Evolutionary conservation across 2,888 invertebrate genomes (phyloP).

Genomic region (Drosophila birchii): DNA sequence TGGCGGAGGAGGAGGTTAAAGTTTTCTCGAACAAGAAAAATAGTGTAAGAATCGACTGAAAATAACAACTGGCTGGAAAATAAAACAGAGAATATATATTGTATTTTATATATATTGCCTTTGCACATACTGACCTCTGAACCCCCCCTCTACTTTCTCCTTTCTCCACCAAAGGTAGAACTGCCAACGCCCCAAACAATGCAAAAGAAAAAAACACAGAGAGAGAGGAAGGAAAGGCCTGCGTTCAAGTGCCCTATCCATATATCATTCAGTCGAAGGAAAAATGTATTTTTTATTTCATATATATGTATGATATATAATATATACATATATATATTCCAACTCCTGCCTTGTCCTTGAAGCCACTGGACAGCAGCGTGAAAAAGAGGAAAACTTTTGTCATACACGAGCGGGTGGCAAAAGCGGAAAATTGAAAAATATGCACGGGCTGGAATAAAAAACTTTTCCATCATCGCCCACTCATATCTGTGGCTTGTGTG

Average conservation of each 20-base stretch:
- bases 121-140: conserved; percentile 3
- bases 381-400: conserved; percentile 67
- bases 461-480: conserved; percentile 60
- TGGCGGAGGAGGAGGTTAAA: conserved; percentile 15
- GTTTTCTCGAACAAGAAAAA: conserved; percentile 30
- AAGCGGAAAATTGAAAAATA: conserved; percentile 72
- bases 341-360: conserved; percentile 66
- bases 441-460: conserved; percentile 59
- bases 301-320: not conserved
- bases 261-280: conserved; percentile 39
- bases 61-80: conserved; percentile 45
- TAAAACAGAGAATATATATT: conserved; percentile 46
- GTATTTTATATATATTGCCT: conserved; percentile 45
- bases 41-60: conserved; percentile 44
- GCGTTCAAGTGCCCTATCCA: conserved; percentile 44
- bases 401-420: conserved; percentile 27
- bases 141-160: not conserved
- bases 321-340: conserved; percentile 15
- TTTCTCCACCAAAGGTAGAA: conserved; percentile 48
- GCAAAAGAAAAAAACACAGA: not conserved
- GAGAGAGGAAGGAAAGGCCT: conserved; percentile 21
- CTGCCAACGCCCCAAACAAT: conserved; percentile 48
- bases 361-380: conserved; percentile 46
- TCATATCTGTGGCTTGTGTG: conserved; percentile 16
- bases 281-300: conserved; percentile 43